Conservation (phyloP, 2,797 vertebrate genomes). For the Lophotriccus pileatus region DNA sequence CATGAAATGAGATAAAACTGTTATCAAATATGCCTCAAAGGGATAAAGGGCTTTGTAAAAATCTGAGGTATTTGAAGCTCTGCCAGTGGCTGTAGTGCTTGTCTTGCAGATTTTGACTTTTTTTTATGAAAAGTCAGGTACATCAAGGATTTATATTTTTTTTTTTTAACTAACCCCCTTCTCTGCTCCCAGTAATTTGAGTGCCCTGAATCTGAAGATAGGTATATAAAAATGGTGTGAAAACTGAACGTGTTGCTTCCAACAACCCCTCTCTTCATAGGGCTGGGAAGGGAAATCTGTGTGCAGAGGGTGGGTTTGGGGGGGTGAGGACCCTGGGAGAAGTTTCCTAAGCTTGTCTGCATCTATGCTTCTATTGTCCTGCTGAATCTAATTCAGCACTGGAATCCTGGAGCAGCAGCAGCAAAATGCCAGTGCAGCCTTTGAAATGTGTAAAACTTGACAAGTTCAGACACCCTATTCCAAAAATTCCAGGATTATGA, state of each 20-base stretch:
- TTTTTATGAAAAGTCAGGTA: constrained; percentile 41
- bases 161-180: not conserved
- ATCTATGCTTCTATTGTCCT: constrained; percentile 36
- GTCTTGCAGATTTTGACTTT: constrained; percentile 52
- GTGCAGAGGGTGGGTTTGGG: not conserved
- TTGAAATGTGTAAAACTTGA: not conserved
- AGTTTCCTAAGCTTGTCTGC: constrained; percentile 11
- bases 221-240: not conserved
- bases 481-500: not conserved
- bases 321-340: not conserved
- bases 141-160: not conserved
- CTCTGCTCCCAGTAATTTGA: not conserved
- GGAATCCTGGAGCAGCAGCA: not conserved
- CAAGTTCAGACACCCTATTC: not conserved
- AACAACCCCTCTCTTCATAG: not conserved
- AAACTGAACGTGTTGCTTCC: not conserved
- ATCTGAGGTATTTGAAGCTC: constrained; percentile 64
- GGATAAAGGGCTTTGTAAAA: constrained; percentile 68
- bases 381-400: constrained; percentile 17
- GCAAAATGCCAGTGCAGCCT: not conserved
- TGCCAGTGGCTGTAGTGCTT: constrained; percentile 49
- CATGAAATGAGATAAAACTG: constrained; percentile 67
- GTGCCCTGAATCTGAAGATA: not conserved
- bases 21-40: constrained; percentile 73
- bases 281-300: not conserved